Base-by-base conservation (phyloP, 2,888 invertebrate genomes). In the Stenichneumon culpator region DNA sequence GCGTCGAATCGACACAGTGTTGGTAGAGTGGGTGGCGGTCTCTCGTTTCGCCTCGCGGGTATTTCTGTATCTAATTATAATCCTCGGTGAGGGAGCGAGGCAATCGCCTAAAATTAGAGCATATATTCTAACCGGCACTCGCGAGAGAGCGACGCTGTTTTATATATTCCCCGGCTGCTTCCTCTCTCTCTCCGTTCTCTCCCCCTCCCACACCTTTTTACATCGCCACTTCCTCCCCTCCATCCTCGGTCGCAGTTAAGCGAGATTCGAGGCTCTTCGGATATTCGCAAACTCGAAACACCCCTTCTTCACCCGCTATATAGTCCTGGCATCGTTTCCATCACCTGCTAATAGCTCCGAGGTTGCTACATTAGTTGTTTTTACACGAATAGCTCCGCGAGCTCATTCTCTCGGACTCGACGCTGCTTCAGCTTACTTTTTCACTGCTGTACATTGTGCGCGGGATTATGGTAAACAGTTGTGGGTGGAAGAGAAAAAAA, bases 61-160 rank as follows among this genome's bases (percentile, higher is more conserved):
- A 93, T 93, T 93, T 93, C 92, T 93, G 93, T 91, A 93, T 93
- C 93, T 93, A 93, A 93, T 93, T 93, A 93, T 93, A 93, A 93
- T 93, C 92, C 91, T 92, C 89, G 92, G 92, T 91, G 93, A 93
- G 93, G 92, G 93, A 93, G 93, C 92, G 91, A 93, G 91, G 93
- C 93, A 92, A 93, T 93, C 93, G 93, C 89, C 93, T 93, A 93
- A 93, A 93, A 93, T 93, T 93, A 93, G 93, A 93, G 91, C 91
- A 92, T 93, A 92, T 93, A 92, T 92, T 92, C 92, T 89, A 92
- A 92, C 92, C 89, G 89, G 89, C 89, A 89, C 88, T 86, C 89
- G 83, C 68, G 25, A 32, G 54, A 72, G 63, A 75, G 77, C 60
- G 72, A 54, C 52, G 79, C 39, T 75, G 73, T 86, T 79, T 83